Base-by-base conservation (phyloP, 2,113 vertebrate genomes). In the Gymnarchus niloticus region DNA sequence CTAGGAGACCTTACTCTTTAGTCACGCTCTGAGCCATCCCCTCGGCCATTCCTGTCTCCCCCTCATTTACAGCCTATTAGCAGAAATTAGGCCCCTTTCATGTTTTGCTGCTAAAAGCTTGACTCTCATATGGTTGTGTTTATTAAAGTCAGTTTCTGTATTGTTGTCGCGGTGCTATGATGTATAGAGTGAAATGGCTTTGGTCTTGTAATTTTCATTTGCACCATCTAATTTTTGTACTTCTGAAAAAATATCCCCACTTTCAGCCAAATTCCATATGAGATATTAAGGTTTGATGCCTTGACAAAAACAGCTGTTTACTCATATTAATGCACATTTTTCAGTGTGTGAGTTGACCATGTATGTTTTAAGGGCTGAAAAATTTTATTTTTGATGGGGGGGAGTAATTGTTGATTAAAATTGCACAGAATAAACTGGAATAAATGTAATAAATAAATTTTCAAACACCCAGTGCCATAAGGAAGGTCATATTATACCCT, bases 391-490 rank as follows among this genome's bases (percentile, higher is more conserved):
- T 17, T 73, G n/a, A n/a, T n/a, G n/a, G n/a, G n/a, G n/a, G n/a
- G 33, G 65, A 73, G 41, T 33, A 73, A 73, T 37, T 37, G 37
- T 73, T 69, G 61, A 73, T 14, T 69, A 25, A 69, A 73, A 73
- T 14, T 41, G 4, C 41, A 41, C 33, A 33, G 28, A 37, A 69
- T 69, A 69, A 37, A 69, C 6, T 6, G 41, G 65, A 19, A 73
- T 73, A 51, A 81, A 25, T 81, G 21, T 17, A 51, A 81, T 81
- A 28, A 84, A 81, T 81, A 81, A 48, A 81, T 81, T 28, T 81
- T 81, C 12, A 28, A 48, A 48, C 25, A 37, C 49, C 23, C 51
- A 69, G 69, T 84, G 59, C 23, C 46, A 73, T 51, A 10, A 84
- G 48, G 48, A 59, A 69, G 25, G n/a, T 69, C 46, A 84, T 17